Evolutionary conservation across 2,888 invertebrate genomes (phyloP).

Genomic region (Nematopogon swammerdamellus): DNA sequence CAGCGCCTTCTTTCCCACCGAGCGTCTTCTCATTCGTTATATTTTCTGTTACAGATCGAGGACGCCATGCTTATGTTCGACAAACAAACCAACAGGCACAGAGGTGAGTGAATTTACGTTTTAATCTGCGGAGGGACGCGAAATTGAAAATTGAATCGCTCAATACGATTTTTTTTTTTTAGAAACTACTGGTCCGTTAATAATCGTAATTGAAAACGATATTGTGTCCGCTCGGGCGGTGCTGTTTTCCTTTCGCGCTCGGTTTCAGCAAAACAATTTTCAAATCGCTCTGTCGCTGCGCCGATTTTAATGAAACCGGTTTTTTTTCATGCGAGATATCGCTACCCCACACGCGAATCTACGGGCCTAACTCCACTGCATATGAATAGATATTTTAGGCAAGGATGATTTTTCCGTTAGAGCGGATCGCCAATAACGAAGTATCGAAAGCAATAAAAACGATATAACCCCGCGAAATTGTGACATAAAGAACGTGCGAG

Average conservation of each 20-base stretch:
- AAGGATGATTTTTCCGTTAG: neutral
- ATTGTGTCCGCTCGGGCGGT: no score
- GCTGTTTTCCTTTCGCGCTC: no score
- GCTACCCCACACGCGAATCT: no score
- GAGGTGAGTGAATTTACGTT: slow-evolving; percentile 68
- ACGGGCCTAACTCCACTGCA: neutral
- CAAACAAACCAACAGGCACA: slow-evolving; percentile 99
- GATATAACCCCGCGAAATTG: neutral
- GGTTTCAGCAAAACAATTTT: no score
- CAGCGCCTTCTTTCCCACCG: slow-evolving; percentile 6
- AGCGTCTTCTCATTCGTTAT: slow-evolving; percentile 35
- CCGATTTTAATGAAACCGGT: no score
- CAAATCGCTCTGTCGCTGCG: no score
- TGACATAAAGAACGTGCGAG: neutral
- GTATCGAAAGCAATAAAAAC: neutral
- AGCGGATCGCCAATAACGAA: neutral
- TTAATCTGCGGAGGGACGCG: no score
- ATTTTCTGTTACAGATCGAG: slow-evolving; percentile 85
- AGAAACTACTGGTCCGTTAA: no score
- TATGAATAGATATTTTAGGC: neutral
- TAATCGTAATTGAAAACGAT: no score
- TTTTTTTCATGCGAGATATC: no score
- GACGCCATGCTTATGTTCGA: slow-evolving; percentile 99
- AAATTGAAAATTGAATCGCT: no score
- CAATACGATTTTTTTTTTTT: no score